Evolutionary conservation across 2,113 vertebrate genomes (phyloP).

Genomic region (Urocynchramus pylzowi): DNA sequence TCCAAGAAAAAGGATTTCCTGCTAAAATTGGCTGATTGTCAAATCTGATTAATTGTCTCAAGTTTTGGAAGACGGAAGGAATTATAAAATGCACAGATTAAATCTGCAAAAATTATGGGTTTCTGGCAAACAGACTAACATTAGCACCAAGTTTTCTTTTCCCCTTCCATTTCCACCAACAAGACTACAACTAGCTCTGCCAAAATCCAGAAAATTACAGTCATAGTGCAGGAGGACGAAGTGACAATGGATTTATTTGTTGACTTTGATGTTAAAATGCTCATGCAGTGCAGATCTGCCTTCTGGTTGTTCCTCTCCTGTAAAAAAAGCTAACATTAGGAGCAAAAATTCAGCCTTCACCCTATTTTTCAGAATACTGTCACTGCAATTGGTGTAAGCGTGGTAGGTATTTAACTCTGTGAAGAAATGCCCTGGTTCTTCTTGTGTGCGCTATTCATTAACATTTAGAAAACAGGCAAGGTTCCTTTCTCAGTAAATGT

Average conservation of each 20-base stretch:
- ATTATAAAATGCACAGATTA: neutral
- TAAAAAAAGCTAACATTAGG: neutral
- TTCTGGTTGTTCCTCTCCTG: neutral
- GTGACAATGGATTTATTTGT: neutral
- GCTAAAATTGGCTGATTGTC: neutral
- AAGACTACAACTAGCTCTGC: neutral
- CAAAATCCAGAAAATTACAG: neutral
- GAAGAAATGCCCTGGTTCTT: neutral
- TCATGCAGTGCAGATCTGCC: neutral
- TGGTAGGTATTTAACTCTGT: neutral
- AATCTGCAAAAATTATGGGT: neutral
- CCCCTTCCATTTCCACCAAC: neutral
- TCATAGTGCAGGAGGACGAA: neutral
- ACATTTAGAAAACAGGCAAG: neutral
- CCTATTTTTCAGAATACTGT: neutral
- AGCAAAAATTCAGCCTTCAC: neutral
- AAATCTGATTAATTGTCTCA: neutral
- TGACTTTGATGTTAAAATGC: neutral
- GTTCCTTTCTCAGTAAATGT: neutral
- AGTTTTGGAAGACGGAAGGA: neutral
- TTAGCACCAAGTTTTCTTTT: neutral
- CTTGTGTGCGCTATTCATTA: neutral
- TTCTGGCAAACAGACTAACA: neutral
- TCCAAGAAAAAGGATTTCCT: neutral
- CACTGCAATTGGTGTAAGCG: neutral